Percentiles rank a stretch among this genome's conserved stretches.
Conservation (phyloP, 2,888 invertebrate species). For the Agrotis segetum region DNA sequence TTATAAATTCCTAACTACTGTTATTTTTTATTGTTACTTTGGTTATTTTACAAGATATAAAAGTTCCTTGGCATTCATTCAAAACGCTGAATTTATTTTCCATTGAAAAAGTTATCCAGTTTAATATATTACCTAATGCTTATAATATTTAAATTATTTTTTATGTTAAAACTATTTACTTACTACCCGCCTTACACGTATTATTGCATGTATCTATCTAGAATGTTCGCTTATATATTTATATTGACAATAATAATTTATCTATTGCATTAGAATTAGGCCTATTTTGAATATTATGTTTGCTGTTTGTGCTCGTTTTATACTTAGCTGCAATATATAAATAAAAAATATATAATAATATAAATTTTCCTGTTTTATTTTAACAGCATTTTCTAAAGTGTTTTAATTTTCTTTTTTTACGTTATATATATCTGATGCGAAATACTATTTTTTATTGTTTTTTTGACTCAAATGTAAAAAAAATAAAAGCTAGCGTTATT, state of each 20-base stretch:
- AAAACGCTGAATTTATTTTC: too few relatives aligned
- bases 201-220: conserved; percentile 49
- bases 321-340: not conserved
- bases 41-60: too few relatives aligned
- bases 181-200: conserved; percentile 56
- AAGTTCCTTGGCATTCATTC: too few relatives aligned
- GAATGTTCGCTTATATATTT: conserved; percentile 34
- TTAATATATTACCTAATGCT: conserved; percentile 28
- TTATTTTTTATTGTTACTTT: too few relatives aligned
- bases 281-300: conserved; percentile 8
- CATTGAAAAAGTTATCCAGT: conserved; percentile 45
- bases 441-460: not conserved
- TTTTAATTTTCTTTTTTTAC: not conserved
- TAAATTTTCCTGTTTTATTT: conserved; percentile 18
- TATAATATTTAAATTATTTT: conserved; percentile 36
- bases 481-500: not conserved
- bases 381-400: conserved; percentile 36
- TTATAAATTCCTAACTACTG: too few relatives aligned
- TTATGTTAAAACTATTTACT: conserved; percentile 34
- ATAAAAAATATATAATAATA: too few relatives aligned
- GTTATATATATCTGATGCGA: not conserved
- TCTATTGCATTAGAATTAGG: not conserved
- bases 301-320: conserved; percentile 11
- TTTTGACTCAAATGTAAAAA: not conserved
- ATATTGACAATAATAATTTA: not conserved